phyloP scores from a whole-genome alignment of 2,797 vertebrate genomes.

The Cheirogaleus major region DNA sequence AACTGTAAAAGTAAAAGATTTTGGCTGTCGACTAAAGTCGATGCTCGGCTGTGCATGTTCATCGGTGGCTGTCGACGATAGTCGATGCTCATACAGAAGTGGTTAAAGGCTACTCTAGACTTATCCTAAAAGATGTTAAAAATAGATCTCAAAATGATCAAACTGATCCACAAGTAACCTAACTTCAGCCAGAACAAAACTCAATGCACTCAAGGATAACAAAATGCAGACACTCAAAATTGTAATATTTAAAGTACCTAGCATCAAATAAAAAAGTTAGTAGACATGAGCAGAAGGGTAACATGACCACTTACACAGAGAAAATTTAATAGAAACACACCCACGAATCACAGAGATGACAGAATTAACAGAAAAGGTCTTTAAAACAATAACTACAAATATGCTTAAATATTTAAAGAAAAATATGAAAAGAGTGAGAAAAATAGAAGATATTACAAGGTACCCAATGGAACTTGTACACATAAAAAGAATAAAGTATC shows the following conservation, averaged over 20 bases:
- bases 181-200: neutral
- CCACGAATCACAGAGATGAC: neutral
- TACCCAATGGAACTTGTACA: neutral
- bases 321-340: neutral
- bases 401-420: neutral
- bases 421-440: neutral
- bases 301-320: neutral
- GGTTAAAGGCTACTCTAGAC: neutral
- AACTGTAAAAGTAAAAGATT: too few species aligned
- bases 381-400: neutral
- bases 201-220: neutral
- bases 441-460: neutral
- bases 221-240: neutral
- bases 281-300: neutral
- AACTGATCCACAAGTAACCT: rapidly evolving
- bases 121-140: neutral
- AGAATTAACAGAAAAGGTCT: neutral
- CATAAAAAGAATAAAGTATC: neutral
- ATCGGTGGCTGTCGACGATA: too few species aligned
- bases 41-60: too few species aligned
- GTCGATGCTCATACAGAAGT: too few species aligned
- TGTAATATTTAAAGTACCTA: neutral
- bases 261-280: neutral
- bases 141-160: neutral
- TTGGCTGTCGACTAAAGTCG: too few species aligned